phyloP scores from a whole-genome alignment of 2,113 vertebrate species.

The Neomonachus schauinslandi region DNA sequence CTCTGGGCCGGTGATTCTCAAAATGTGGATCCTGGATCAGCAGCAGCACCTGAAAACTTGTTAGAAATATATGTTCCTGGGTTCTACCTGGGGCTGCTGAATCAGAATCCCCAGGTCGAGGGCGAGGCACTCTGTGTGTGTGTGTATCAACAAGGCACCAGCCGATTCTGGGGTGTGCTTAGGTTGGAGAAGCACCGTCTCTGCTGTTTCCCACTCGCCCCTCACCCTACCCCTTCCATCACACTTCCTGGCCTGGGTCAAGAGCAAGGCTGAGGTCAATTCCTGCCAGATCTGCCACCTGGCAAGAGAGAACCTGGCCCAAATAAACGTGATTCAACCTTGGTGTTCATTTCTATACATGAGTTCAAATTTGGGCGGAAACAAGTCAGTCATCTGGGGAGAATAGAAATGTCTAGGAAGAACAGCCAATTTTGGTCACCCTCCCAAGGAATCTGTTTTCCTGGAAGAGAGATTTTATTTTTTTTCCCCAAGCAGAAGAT shows the following conservation, averaged over 20 bases:
- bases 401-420: neutral
- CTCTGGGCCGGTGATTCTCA: neutral
- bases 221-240: neutral
- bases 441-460: neutral
- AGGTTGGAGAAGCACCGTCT: neutral
- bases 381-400: neutral
- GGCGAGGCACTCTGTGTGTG: neutral
- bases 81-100: neutral
- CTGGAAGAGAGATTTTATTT: neutral
- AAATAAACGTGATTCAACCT: neutral
- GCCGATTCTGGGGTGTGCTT: neutral
- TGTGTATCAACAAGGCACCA: neutral
- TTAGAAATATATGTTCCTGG: neutral
- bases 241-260: neutral
- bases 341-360: neutral
- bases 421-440: neutral
- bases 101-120: neutral
- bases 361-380: neutral
- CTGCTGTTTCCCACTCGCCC: neutral
- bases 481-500: neutral
- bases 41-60: neutral
- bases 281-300: neutral
- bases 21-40: neutral
- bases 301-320: neutral
- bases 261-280: neutral